phyloP scores from a whole-genome alignment of 2,888 invertebrate genomes.

The Ochropleura plecta region DNA sequence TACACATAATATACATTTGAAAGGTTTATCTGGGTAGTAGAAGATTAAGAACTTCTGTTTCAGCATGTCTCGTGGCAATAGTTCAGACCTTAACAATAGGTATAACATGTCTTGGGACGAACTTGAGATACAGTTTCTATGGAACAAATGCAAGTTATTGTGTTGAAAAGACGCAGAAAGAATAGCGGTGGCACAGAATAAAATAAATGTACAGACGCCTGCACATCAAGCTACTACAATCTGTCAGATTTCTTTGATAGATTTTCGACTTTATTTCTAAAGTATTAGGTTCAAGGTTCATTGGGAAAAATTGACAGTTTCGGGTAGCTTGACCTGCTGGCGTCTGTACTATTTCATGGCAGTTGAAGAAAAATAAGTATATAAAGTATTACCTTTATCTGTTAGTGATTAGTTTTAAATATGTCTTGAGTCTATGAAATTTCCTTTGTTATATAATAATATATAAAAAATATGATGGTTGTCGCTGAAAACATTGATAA shows the following conservation, averaged over 20 bases:
- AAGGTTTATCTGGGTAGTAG: too few species aligned
- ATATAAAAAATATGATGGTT: too few species aligned
- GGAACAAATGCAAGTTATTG: constrained; percentile 43
- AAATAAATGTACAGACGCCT: constrained; percentile 29
- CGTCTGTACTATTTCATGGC: too few species aligned
- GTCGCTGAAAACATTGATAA: too few species aligned
- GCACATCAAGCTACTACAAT: background rate
- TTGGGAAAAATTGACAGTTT: too few species aligned
- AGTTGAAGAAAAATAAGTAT: background rate
- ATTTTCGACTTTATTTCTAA: too few species aligned
- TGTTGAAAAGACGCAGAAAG: constrained; percentile 21
- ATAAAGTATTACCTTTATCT: background rate
- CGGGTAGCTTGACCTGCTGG: too few species aligned
- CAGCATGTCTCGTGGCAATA: background rate
- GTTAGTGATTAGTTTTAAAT: background rate
- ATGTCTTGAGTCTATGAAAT: too few species aligned
- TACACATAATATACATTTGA: too few species aligned
- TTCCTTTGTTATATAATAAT: too few species aligned
- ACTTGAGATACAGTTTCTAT: constrained; percentile 34
- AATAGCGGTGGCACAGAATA: constrained; percentile 2
- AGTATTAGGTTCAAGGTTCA: too few species aligned
- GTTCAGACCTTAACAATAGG: constrained; percentile 17
- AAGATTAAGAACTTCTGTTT: constrained; percentile 23
- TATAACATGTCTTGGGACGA: constrained; percentile 25
- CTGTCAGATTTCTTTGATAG: too few species aligned